Evolutionary conservation across 1,140 invertebrate genomes (phyloP).

Genomic region (Drosophila eugracilis): DNA sequence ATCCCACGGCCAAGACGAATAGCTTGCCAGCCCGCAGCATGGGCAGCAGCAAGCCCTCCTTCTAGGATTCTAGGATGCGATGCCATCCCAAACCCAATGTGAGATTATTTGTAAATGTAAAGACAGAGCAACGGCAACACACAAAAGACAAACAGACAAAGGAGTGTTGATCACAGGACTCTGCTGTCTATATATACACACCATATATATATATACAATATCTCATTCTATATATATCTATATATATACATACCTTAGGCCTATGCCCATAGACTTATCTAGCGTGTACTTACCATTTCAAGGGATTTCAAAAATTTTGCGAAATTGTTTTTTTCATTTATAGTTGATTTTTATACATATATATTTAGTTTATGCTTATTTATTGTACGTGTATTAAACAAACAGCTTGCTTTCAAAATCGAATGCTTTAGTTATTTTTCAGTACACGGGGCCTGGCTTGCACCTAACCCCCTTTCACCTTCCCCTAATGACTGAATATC

Average conservation of each 20-base stretch:
- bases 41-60: slow-evolving; percentile 82
- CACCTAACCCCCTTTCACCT: background rate
- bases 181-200: slow-evolving; percentile 46
- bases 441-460: slow-evolving; percentile 14
- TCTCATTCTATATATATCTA: slow-evolving; percentile 29
- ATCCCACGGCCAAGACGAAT: slow-evolving; percentile 88
- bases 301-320: slow-evolving; percentile 78
- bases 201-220: slow-evolving; percentile 32
- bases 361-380: slow-evolving; percentile 77
- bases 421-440: slow-evolving; percentile 23
- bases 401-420: slow-evolving; percentile 68
- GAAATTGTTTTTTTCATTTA: slow-evolving; percentile 72
- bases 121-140: slow-evolving; percentile 59
- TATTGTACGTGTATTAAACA: slow-evolving; percentile 81
- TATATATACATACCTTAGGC: slow-evolving; percentile 25
- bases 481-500: slow-evolving; percentile 24
- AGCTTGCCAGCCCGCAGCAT: slow-evolving; percentile 88
- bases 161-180: slow-evolving; percentile 45
- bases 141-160: slow-evolving; percentile 61
- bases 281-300: slow-evolving; percentile 67
- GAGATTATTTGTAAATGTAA: slow-evolving; percentile 83
- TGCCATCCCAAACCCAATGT: slow-evolving; percentile 53
- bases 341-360: slow-evolving; percentile 70
- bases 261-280: slow-evolving; percentile 67
- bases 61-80: slow-evolving; percentile 45